phyloP scores from a whole-genome alignment of 2,113 vertebrate genomes.

The Choloepus hoffmanni region DNA sequence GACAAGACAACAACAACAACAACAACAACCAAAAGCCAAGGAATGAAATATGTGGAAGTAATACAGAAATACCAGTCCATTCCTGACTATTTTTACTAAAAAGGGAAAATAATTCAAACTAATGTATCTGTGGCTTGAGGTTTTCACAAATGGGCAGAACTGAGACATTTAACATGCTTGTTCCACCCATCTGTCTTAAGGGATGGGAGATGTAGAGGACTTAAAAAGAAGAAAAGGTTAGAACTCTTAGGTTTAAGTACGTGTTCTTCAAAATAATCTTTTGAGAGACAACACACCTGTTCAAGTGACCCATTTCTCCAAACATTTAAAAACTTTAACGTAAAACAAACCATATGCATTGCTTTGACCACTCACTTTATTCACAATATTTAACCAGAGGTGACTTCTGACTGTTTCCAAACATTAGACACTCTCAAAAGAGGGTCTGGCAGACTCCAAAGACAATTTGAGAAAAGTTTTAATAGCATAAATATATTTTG shows the following conservation, averaged over 20 bases:
- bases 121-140: background rate
- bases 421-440: background rate
- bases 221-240: background rate
- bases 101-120: background rate
- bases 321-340: too few species aligned
- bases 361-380: background rate
- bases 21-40: background rate
- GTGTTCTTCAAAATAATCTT: background rate
- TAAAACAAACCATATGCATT: background rate
- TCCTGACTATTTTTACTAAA: background rate
- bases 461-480: constrained; percentile 48
- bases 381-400: background rate
- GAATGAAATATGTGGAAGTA: background rate
- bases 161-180: background rate
- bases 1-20: background rate
- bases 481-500: background rate
- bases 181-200: background rate
- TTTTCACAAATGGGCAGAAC: background rate
- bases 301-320: background rate
- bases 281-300: background rate
- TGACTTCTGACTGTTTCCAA: background rate
- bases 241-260: background rate
- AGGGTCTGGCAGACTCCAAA: background rate
- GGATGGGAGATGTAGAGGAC: background rate
- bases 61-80: background rate